Evolutionary conservation across 2,888 invertebrate species (phyloP).

Genomic region (Eupeodes luniger): DNA sequence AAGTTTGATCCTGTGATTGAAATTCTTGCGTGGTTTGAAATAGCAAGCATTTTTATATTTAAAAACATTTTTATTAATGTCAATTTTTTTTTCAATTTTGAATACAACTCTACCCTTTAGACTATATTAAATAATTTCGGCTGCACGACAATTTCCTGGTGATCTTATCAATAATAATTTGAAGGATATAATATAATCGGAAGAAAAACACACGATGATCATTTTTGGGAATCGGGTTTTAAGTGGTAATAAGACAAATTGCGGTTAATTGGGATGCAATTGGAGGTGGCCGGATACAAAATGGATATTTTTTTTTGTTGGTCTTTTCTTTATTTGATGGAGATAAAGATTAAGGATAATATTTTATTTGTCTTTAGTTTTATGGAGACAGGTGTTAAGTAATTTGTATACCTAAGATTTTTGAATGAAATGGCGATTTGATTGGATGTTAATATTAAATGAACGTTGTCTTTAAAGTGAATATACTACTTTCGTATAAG

Average conservation of each 20-base stretch:
- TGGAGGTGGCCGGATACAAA: constrained; percentile 71
- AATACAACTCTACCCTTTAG: not conserved
- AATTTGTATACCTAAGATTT: constrained; percentile 11
- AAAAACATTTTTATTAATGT: too few relatives aligned
- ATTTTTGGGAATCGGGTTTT: constrained; percentile 71
- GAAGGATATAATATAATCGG: constrained; percentile 70
- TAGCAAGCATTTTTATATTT: too few relatives aligned
- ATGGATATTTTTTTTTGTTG: constrained; percentile 17
- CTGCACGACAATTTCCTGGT: constrained; percentile 73
- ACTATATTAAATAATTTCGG: constrained; percentile 49
- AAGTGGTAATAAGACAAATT: constrained; percentile 77
- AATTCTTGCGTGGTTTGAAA: too few relatives aligned
- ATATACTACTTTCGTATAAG: too few relatives aligned
- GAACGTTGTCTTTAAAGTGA: too few relatives aligned
- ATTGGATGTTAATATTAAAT: not conserved
- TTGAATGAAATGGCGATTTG: not conserved
- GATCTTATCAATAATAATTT: constrained; percentile 72
- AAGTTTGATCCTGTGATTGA: too few relatives aligned
- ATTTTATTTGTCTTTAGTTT: not conserved
- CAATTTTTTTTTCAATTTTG: too few relatives aligned
- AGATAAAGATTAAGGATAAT: constrained; percentile 37
- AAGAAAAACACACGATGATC: constrained; percentile 57
- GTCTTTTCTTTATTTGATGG: constrained; percentile 21
- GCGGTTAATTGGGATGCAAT: constrained; percentile 76
- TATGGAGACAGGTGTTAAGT: constrained; percentile 51